Base-by-base conservation (phyloP, 2,888 invertebrate genomes). In the Oligia fasciuncula region DNA sequence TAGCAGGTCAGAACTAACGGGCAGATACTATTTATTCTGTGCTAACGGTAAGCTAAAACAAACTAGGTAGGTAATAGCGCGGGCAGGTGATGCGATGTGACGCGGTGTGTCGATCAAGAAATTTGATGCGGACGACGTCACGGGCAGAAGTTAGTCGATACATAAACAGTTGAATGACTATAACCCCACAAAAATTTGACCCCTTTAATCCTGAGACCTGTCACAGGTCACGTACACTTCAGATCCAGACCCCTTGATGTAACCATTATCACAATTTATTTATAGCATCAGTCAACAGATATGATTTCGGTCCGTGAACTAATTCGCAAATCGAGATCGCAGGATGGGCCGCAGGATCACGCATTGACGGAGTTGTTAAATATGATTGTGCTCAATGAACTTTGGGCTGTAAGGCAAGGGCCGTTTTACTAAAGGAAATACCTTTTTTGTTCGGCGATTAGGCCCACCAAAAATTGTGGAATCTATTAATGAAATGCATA, bases 251-350 rank as follows among this genome's bases (percentile, higher is more conserved):
- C 76, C 40, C 70, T 46, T 35, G 35, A 3, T 35, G 35, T 29
- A 29, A 35, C 35, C 4, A 2, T 35, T 29, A 78, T 54, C 0
- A 23, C 1, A n/a, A 76, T 63, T 80, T 69, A 81, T 80, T 63
- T 79, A 23, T 57, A 72, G n/a, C 29, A 40, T 35, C 81, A 84
- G 5, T 66, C n/a, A 72, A 2, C 51, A 60, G 76, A 23, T 29
- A 40, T 43, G 54, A 67, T 69, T 57, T 60, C 23, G 74, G 80
- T 67, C 75, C 77, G 60, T 87, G 87, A 78, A 81, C 87, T 79
- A 80, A 87, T 87, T 87, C 67, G 87, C 85, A 87, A 87, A 85
- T 81, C 54, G 5, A 0, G 40, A 40, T 40, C 40, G 40, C 40
- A 35, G 35, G 35, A 35, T 35, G 4, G 35, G 83, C 63, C 71